Conservation (phyloP, 2,797 vertebrate genomes). For the Xenops minutus region DNA sequence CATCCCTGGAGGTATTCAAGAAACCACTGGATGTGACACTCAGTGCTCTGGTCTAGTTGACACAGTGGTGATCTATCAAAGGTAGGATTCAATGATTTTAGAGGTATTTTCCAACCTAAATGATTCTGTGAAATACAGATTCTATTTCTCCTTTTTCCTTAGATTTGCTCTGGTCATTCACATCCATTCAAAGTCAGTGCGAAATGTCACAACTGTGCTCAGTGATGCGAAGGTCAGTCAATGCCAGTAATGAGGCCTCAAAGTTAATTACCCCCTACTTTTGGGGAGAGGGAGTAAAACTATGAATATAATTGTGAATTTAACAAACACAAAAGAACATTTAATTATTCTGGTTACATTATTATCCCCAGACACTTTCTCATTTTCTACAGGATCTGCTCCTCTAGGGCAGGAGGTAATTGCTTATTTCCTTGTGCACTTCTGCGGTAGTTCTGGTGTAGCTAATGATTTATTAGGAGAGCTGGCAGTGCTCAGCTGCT, state of each 20-base stretch:
- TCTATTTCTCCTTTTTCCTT: background rate
- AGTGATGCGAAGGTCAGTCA: background rate
- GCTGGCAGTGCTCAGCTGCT: background rate
- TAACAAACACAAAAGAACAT: background rate
- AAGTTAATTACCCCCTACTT: background rate
- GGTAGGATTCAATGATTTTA: background rate
- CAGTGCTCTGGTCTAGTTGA: background rate
- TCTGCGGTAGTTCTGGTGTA: background rate
- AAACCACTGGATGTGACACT: background rate
- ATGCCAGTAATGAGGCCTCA: background rate
- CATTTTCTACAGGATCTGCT: background rate
- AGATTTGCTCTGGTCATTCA: background rate
- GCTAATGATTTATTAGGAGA: conserved; percentile 50
- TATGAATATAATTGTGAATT: background rate
- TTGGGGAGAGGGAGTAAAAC: background rate
- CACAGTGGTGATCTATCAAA: background rate
- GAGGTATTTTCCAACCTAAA: background rate
- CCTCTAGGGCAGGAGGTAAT: conserved; percentile 55
- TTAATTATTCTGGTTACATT: conserved; percentile 20
- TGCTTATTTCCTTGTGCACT: conserved; percentile 34
- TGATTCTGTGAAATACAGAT: background rate
- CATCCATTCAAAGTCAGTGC: background rate
- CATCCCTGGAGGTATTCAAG: background rate
- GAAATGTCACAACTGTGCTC: background rate
- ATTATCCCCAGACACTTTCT: background rate